Conservation (phyloP, 2,113 vertebrate genomes). For the Nycticebus coucang region DNA sequence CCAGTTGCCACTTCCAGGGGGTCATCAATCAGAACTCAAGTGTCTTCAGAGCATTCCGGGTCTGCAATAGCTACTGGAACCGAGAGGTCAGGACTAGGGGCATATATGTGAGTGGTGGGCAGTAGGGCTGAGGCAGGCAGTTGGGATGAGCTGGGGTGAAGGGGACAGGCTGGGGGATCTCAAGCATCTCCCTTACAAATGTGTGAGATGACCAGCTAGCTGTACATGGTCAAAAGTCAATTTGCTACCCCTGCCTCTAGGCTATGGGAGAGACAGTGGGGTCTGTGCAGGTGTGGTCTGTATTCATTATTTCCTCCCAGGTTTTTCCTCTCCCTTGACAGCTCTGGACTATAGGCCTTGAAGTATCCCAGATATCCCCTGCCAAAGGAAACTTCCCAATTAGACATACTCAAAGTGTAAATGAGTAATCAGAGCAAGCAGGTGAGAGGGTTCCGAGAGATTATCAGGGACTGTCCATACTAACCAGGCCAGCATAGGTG, state of each 20-base stretch:
- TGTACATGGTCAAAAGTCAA: background rate
- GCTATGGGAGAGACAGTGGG: background rate
- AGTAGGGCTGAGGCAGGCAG: background rate
- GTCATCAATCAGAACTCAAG: constrained; percentile 80
- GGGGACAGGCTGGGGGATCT: background rate
- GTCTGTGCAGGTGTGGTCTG: background rate
- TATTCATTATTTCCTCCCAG: background rate
- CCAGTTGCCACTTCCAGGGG: constrained; percentile 85
- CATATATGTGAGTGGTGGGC: background rate
- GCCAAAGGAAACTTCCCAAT: background rate
- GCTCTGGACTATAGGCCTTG: background rate
- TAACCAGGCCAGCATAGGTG: background rate
- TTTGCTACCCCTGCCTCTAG: background rate
- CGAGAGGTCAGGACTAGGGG: constrained; percentile 79
- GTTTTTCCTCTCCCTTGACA: background rate
- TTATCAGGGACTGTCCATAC: background rate
- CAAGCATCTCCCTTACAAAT: background rate
- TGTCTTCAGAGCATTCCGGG: constrained; percentile 83
- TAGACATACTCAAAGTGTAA: background rate
- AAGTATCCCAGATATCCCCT: background rate
- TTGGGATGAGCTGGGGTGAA: background rate
- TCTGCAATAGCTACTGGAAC: constrained; percentile 92
- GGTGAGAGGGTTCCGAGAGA: background rate
- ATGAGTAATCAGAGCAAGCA: background rate
- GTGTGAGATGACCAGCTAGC: background rate